These are phyloP conservation scores for Aphelocoma coerulescens DNA, from an alignment of 2,113 vertebrate species.

Conservation along the genomic window DNA sequence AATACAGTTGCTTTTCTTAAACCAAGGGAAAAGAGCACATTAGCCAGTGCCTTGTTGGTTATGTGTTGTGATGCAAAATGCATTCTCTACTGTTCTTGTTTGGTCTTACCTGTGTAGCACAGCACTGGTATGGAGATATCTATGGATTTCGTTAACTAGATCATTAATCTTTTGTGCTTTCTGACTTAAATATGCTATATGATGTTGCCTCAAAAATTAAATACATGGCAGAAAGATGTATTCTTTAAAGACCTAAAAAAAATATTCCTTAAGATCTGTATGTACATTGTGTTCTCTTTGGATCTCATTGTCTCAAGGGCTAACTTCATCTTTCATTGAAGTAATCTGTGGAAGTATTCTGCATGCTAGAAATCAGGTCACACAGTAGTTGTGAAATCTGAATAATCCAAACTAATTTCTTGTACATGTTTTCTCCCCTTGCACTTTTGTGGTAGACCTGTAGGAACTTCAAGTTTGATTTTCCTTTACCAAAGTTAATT, in stretches of 20 bases:
- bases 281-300: not conserved
- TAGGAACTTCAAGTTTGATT: not conserved
- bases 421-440: not conserved
- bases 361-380: not conserved
- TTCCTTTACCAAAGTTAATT: not conserved
- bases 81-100: constrained; percentile 35
- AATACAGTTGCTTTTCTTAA: constrained; percentile 57
- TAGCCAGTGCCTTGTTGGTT: constrained; percentile 37
- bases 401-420: not conserved
- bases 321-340: not conserved
- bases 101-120: constrained; percentile 33
- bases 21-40: not conserved
- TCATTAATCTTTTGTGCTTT: not conserved
- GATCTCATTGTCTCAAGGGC: not conserved
- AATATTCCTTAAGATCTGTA: not conserved
- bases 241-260: not conserved
- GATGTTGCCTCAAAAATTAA: not conserved
- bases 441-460: not conserved
- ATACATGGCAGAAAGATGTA: not conserved
- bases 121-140: not conserved
- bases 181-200: not conserved
- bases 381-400: not conserved
- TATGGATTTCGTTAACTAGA: not conserved
- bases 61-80: constrained; percentile 36
- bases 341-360: not conserved